phyloP scores from a whole-genome alignment of 2,888 invertebrate genomes.

The Willowsia nigromaculata region DNA sequence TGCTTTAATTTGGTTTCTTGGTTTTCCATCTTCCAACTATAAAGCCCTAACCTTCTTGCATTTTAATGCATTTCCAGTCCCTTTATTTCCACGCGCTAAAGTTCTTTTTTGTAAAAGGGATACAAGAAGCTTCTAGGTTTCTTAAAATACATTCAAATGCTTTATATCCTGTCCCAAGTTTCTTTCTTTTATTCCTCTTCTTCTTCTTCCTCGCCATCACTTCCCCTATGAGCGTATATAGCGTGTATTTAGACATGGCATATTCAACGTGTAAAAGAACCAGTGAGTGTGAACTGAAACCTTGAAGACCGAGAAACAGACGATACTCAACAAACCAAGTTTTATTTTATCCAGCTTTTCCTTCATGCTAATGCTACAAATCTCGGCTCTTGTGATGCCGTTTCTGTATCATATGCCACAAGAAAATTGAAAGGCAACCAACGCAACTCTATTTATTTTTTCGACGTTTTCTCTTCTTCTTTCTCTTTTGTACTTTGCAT shows the following conservation, averaged over 20 bases:
- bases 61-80: conserved; percentile 33
- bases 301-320: not conserved
- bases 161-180: not conserved
- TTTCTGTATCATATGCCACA: conserved; percentile 23
- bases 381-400: not conserved
- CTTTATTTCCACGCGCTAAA: not conserved
- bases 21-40: not conserved
- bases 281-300: not conserved
- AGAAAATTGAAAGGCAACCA: conserved; percentile 54
- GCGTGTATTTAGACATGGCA: no score
- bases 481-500: not conserved
- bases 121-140: no score
- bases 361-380: not conserved
- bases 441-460: conserved; percentile 56
- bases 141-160: not conserved
- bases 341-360: no score
- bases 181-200: not conserved
- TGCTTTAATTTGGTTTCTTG: not conserved
- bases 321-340: not conserved
- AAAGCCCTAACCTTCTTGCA: conserved; percentile 3
- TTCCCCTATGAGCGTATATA: no score
- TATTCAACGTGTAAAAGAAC: no score
- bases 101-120: no score
- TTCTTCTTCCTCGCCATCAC: no score
- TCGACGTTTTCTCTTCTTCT: conserved; percentile 29